A percentile compares a stretch with the other conserved stretches of the same genome.
Evolutionary conservation across 1,140 invertebrate genomes (phyloP).

Genomic region (Steinernema feltiae): DNA sequence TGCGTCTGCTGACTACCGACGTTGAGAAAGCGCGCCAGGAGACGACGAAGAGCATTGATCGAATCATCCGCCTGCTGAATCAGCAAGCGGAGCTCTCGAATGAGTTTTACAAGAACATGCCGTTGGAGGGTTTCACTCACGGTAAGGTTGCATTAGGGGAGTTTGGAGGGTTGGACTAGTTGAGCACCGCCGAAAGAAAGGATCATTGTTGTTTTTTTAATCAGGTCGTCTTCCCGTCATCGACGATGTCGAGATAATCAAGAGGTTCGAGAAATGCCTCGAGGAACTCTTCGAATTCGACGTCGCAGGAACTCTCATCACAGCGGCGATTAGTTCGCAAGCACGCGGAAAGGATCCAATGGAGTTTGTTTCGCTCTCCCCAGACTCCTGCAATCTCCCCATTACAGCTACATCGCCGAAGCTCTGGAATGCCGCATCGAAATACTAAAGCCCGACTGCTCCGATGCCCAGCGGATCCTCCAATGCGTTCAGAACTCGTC

Average conservation of each 20-base stretch:
- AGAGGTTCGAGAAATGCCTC: constrained; percentile 53
- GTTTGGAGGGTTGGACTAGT: no score
- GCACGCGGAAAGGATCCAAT: constrained; percentile 33
- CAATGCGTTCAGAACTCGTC: constrained; percentile 31
- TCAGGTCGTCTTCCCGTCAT: constrained; percentile 59
- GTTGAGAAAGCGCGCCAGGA: constrained; percentile 4
- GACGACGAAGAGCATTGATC: not conserved
- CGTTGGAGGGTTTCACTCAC: constrained; percentile 59
- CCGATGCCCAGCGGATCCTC: constrained; percentile 27
- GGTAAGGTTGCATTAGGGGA: no score
- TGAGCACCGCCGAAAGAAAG: no score
- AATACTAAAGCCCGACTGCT: constrained; percentile 21
- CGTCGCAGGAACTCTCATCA: constrained; percentile 58
- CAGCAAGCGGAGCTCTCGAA: constrained; percentile 58
- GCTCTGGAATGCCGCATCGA: constrained; percentile 31
- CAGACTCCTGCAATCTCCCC: not conserved
- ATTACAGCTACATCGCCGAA: constrained; percentile 24
- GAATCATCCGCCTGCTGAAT: not conserved
- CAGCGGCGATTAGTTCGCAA: constrained; percentile 57
- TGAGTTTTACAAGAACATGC: constrained; percentile 62
- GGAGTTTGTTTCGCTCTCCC: not conserved
- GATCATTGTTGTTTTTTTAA: no score
- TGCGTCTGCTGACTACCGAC: not conserved
- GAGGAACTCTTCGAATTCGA: constrained; percentile 59
- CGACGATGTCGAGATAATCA: constrained; percentile 48